Base-by-base conservation (phyloP, 2,888 invertebrate species). In the Branchellion lobata region DNA sequence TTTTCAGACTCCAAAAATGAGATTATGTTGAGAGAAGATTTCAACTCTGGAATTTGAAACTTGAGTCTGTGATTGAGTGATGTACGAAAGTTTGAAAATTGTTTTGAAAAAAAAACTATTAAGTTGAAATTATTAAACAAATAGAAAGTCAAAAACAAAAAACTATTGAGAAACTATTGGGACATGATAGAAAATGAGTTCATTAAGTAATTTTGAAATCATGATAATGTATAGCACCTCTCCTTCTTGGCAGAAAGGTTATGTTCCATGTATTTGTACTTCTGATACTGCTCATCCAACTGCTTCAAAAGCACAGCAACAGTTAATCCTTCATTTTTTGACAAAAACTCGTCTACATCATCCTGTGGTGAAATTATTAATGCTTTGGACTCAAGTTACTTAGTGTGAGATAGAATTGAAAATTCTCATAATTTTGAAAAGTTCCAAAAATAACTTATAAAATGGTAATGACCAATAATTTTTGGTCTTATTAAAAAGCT, bases 211-310 rank as follows among this genome's bases (percentile, higher is more conserved):
- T n/a, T n/a, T n/a, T n/a, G n/a, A n/a, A n/a, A n/a, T n/a, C n/a
- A n/a, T n/a, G n/a, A n/a, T n/a, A n/a, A 77, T 57, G 36, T 14
- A 21, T 24, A 14, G 8, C 81, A 90, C 87, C 95, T 91, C 85
- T 92, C 91, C 83, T 94, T 92, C 84, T 95, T 94, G 21, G 94
- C 92, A 78, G 92, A 90, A 83, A 98, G 90, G 87, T 95, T 96
- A 84, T 92, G 92, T 88, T 98, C 97, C 94, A 98, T 95, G 87
- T 95, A 94, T 89, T 96, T 96, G 88, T 97, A 97, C 90, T 97
- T 96, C 81, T 93, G 92, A 89, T 96, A 95, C 86, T 93, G 93
- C 86, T 96, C 96, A 86, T 98, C 96, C 81, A 97, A 89, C 85
- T 90, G 91, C 85, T 92, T 92, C 78, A 97, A 89, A 24, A 95